phyloP scores from a whole-genome alignment of 1,140 invertebrate genomes.

The Drosophila sulfurigaster region DNA sequence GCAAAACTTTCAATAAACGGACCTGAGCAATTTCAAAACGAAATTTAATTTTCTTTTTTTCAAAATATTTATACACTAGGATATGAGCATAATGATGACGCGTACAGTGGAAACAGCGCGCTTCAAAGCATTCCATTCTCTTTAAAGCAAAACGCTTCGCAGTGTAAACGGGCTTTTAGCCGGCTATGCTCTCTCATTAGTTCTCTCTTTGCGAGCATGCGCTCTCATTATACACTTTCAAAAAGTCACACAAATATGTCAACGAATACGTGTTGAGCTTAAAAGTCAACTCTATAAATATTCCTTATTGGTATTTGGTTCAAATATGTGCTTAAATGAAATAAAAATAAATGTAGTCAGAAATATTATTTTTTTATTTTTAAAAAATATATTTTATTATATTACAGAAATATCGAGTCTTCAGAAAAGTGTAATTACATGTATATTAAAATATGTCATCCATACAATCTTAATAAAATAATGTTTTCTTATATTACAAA shows the following conservation, averaged over 20 bases:
- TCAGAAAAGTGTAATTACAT: no score
- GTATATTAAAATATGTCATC: no score
- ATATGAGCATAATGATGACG: neutral
- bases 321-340: neutral
- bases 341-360: no score
- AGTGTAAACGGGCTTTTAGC: constrained; percentile 34
- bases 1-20: constrained; percentile 40
- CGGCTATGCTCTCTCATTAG: constrained; percentile 21
- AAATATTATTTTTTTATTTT: no score
- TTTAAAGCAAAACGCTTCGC: neutral
- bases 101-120: neutral
- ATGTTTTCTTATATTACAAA: no score
- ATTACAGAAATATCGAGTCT: no score
- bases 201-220: constrained; percentile 42
- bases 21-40: constrained; percentile 35
- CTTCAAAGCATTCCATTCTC: constrained; percentile 6
- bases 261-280: neutral
- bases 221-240: constrained; percentile 33
- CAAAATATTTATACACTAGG: neutral
- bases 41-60: neutral
- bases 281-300: neutral
- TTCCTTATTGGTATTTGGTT: neutral
- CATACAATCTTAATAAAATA: no score
- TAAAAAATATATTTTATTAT: no score
- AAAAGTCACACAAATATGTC: neutral